These are phyloP conservation scores for Micoletzkya japonica DNA, from an alignment of 2,888 invertebrate species.

Conservation along the genomic window DNA sequence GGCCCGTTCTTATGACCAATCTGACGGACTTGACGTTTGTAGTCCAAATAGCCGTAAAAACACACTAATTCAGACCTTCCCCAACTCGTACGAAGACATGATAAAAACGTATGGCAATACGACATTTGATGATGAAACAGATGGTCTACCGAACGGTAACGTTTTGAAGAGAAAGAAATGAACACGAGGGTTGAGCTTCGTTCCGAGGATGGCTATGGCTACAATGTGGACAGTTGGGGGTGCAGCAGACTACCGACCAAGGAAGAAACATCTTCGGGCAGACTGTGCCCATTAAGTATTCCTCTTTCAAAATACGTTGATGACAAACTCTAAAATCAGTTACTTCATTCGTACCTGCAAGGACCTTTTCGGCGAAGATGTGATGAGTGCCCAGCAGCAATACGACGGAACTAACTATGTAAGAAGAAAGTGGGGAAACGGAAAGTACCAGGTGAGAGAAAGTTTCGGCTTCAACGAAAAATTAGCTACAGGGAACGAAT, in stretches of 20 bases:
- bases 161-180: neutral
- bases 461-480: neutral
- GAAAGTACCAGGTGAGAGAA: conserved; percentile 16
- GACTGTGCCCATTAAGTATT: conserved; percentile 14
- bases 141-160: conserved; percentile 10
- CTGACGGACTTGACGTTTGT: too few relatives aligned
- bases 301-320: neutral
- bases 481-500: conserved; percentile 37
- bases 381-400: conserved; percentile 8
- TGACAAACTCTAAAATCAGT: neutral
- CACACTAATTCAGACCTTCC: conserved; percentile 26
- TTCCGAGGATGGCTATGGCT: conserved; percentile 26
- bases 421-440: conserved; percentile 19
- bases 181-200: conserved; percentile 23
- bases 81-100: conserved; percentile 41
- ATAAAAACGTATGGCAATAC: conserved; percentile 27
- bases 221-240: conserved; percentile 21
- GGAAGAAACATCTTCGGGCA: conserved; percentile 27
- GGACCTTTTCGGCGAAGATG: conserved; percentile 18
- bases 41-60: too few relatives aligned
- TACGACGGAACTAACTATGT: neutral
- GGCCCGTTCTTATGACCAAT: conserved; percentile 14
- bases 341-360: conserved; percentile 17
- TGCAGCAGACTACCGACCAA: conserved; percentile 25
- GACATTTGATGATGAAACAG: conserved; percentile 18